These are phyloP conservation scores for Atrina japonica DNA, from an alignment of 2,888 invertebrate species.

Conservation along the genomic window DNA sequence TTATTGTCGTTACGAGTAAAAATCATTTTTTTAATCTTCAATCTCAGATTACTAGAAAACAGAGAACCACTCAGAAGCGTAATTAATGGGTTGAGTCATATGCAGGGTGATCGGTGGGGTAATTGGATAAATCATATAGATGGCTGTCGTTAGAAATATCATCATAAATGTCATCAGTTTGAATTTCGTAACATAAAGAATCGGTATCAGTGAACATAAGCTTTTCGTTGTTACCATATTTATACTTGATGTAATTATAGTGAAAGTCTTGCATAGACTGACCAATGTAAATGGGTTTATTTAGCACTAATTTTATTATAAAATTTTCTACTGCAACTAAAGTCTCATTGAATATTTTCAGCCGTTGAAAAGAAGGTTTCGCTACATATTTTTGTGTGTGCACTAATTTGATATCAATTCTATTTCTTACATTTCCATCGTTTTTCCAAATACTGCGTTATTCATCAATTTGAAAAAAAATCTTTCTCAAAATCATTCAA, in stretches of 20 bases:
- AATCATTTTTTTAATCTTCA: too few relatives aligned
- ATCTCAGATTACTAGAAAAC: too few relatives aligned
- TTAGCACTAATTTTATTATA: slow-evolving; percentile 51
- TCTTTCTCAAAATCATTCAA: slow-evolving; percentile 20
- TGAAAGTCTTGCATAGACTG: slow-evolving; percentile 78
- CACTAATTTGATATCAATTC: too few relatives aligned
- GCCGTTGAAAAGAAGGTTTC: slow-evolving; percentile 48
- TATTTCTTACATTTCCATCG: too few relatives aligned
- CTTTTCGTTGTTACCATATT: slow-evolving; percentile 28
- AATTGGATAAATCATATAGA: slow-evolving; percentile 61
- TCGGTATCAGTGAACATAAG: slow-evolving; percentile 52
- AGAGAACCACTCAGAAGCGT: too few relatives aligned
- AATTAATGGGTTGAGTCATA: too few relatives aligned
- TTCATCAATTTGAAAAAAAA: too few relatives aligned
- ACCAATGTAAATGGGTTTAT: slow-evolving; percentile 80
- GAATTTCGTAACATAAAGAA: slow-evolving; percentile 27
- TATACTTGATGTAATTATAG: slow-evolving; percentile 63
- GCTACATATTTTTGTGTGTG: too few relatives aligned
- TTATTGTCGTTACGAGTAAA: too few relatives aligned
- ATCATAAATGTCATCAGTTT: slow-evolving; percentile 40
- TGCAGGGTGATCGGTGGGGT: slow-evolving; percentile 59
- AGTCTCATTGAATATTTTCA: slow-evolving; percentile 65
- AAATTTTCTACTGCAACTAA: slow-evolving; percentile 74
- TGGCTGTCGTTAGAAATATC: slow-evolving; percentile 39
- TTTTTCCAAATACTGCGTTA: too few relatives aligned